Evolutionary conservation across 2,113 vertebrate species (phyloP), one percentile per base, ranked within the genome.

Genomic region (Aldabrachelys gigantea): DNA sequence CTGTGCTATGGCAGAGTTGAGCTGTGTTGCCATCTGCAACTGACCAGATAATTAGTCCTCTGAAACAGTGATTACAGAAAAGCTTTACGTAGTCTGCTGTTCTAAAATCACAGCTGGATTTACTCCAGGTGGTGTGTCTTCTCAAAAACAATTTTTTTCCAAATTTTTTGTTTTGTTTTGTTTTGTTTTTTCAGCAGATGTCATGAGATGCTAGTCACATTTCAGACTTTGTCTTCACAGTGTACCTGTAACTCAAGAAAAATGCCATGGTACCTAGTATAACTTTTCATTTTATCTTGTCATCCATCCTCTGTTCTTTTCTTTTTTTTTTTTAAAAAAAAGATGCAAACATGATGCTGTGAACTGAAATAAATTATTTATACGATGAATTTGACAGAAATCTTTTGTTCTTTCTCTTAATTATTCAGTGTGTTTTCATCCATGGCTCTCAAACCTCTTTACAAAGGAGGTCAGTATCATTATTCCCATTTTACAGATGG

Each of bases 311-410:
- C 92, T 82, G 88, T 92, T 86, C 50, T 81, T 91, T 91, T 82
- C 3, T 9, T 95, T 62, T 90, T 95, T 44, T 79, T 38, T 44
- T 44, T 44, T 7, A 6, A 72, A 93, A 90, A 95, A 72, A 72
- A 69, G 96, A 97, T 95, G 91, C 97, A 92, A 96, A 97, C 95
- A 97, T 80, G 95, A 97, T 92, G 97, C 97, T 98, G 97, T 98
- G 98, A 98, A 97, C 96, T 78, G 97, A 98, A 98, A 98, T 98
- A 98, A 98, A 98, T 98, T 98, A 98, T 98, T 98, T 98, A 98
- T 98, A 98, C 96, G 91, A 94, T 81, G 96, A 97, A 27, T 85
- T 85, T 95, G 93, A 92, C 81, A 56, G 92, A 95, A 44, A 90
- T 90, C 57, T 72, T 44, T 94, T 1, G 87, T 95, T 79, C 25